Base-by-base conservation (phyloP, 2,113 vertebrate genomes). In the Bagarius yarrelli region DNA sequence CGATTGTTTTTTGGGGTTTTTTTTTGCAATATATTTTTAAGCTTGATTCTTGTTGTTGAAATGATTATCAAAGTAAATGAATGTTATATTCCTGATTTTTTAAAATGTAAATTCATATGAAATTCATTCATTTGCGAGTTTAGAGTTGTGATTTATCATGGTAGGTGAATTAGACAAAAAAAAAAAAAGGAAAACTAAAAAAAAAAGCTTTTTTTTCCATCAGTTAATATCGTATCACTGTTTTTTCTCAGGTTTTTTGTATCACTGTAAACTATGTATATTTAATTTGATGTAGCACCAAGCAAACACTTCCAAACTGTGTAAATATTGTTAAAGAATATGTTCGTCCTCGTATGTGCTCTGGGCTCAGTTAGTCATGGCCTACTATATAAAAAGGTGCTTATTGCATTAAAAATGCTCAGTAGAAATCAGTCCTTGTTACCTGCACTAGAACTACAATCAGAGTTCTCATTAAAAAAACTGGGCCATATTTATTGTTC, bases 231-330 rank as follows among this genome's bases (percentile, higher is more conserved):
- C n/a, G 21, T 23, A 40, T 36, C 9, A 40, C 40, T 23, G 16
- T 59, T 40, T 59, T 66, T 11, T 64, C 13, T 50, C 13, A 8
- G 5, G 5, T 50, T 50, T 16, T 52, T 30, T 14, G 15, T 60
- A 56, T 23, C 63, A 30, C 56, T 70, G 44, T 80, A 84, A 78
- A 74, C n/a, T 72, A 70, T 63, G 47, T 80, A 59, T 72, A 83
- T 80, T 80, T 52, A 4, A 83, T 83, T 19, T 83, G 21, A 89
- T 88, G 90, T 91, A 91, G 87, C 87, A 83, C 61, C 87, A 88
- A 90, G 91, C 90, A 78, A 86, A 86, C 88, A 92, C 91, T 93
- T 91, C 91, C 91, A 55, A n/a, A n/a, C n/a, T 73, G 47, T 67
- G 56, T 61, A 76, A 61, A 76, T 61, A 59, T n/a, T 23, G 27